Evolutionary conservation across 2,797 vertebrate species (phyloP).

Genomic region (Phrynocephalus vlangalii): DNA sequence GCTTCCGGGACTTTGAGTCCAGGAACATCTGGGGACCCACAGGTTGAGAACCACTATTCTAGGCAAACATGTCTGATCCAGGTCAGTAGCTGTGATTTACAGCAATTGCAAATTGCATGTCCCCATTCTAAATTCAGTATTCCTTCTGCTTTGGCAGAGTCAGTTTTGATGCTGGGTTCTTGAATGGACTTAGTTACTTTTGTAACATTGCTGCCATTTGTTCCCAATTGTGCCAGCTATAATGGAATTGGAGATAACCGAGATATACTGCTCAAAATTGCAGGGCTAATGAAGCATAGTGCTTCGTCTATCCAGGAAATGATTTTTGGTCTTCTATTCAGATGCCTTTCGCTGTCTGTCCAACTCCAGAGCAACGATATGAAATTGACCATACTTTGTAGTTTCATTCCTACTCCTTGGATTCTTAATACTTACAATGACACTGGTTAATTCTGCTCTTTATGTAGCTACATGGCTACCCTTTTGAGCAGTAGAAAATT

Average conservation of each 20-base stretch:
- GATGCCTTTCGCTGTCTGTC: constrained; percentile 11
- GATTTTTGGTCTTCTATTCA: not conserved
- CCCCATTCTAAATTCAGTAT: not conserved
- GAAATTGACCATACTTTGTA: constrained; percentile 38
- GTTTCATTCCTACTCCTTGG: constrained; percentile 50
- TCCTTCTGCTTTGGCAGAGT: too few species aligned
- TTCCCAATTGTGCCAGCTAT: not conserved
- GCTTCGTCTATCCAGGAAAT: not conserved
- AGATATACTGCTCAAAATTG: not conserved
- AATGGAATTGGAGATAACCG: not conserved
- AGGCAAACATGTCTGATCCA: not conserved
- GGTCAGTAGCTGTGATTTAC: not conserved
- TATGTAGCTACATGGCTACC: constrained; percentile 41
- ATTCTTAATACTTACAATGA: constrained; percentile 38
- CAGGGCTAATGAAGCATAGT: not conserved
- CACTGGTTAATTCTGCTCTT: constrained; percentile 34
- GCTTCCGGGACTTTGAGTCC: too few species aligned
- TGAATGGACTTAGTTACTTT: not conserved
- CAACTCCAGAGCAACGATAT: constrained; percentile 22
- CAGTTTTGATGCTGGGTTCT: not conserved
- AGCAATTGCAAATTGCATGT: not conserved
- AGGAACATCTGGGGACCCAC: too few species aligned
- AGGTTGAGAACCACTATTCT: too few species aligned
- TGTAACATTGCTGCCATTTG: not conserved
- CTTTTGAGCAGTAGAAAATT: constrained; percentile 24